These are phyloP conservation scores for Drosophila quasianomalipes DNA, from an alignment of 2,888 invertebrate genomes.

Conservation along the genomic window DNA sequence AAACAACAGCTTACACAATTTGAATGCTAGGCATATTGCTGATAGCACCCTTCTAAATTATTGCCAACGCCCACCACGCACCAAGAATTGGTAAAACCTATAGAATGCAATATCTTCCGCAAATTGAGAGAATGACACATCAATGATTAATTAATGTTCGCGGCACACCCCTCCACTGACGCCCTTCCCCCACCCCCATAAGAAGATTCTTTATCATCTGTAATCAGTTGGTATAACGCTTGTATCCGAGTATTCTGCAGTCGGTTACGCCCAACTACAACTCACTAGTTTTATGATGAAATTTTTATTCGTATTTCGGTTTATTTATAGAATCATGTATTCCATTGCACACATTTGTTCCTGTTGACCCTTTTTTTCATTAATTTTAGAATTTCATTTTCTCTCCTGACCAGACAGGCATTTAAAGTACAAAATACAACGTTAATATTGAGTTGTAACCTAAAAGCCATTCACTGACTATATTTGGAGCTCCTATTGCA, in stretches of 20 bases:
- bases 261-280: background rate
- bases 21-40: background rate
- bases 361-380: constrained; percentile 62
- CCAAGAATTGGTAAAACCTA: background rate
- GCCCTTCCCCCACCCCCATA: background rate
- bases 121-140: background rate
- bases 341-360: constrained; percentile 28
- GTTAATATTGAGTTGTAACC: constrained; percentile 46
- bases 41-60: no score
- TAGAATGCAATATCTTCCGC: background rate
- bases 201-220: background rate
- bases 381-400: constrained; percentile 60
- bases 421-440: background rate
- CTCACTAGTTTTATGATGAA: constrained; percentile 57
- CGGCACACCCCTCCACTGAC: background rate
- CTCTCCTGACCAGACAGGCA: background rate
- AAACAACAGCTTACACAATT: background rate
- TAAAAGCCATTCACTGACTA: constrained; percentile 22
- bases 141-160: background rate
- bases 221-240: background rate
- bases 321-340: constrained; percentile 57
- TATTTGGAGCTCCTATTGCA: constrained; percentile 28
- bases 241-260: background rate
- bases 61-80: background rate
- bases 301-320: constrained; percentile 59